Conservation (phyloP, 2,797 vertebrate species). For the Pipistrellus nathusii region DNA sequence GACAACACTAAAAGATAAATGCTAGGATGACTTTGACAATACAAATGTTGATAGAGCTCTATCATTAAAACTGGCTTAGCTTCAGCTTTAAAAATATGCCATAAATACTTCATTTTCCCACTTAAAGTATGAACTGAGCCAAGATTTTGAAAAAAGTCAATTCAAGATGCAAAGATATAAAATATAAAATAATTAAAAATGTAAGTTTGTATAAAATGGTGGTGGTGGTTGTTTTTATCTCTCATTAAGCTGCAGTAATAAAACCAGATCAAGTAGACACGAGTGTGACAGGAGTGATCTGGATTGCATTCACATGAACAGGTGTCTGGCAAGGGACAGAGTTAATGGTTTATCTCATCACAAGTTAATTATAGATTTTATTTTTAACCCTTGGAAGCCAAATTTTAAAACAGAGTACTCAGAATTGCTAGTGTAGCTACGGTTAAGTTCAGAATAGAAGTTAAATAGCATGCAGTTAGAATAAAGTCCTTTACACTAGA, state of each 20-base stretch:
- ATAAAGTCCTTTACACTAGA: slow-evolving; percentile 35
- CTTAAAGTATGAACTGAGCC: slow-evolving; percentile 55
- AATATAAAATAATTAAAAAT: slow-evolving; percentile 49
- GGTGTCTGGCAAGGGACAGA: slow-evolving; percentile 58
- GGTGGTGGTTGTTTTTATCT: slow-evolving; percentile 14
- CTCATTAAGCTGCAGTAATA: slow-evolving; percentile 57
- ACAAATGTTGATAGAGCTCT: slow-evolving; percentile 68
- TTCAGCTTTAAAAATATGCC: slow-evolving; percentile 70
- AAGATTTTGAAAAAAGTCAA: slow-evolving; percentile 58
- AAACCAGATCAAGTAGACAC: not conserved
- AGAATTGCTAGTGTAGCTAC: slow-evolving; percentile 53
- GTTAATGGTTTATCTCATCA: slow-evolving; percentile 59
- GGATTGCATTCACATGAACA: slow-evolving; percentile 3
- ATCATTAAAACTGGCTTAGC: slow-evolving; percentile 70
- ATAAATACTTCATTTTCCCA: slow-evolving; percentile 64
- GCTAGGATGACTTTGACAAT: slow-evolving; percentile 82
- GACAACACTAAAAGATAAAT: slow-evolving; percentile 86
- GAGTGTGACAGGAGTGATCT: not conserved
- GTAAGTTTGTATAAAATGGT: not conserved
- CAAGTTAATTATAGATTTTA: slow-evolving; percentile 57
- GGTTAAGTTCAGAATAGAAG: slow-evolving; percentile 65
- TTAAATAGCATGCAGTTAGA: slow-evolving; percentile 55
- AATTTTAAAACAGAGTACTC: slow-evolving; percentile 67
- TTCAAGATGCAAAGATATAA: slow-evolving; percentile 33
- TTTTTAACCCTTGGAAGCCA: slow-evolving; percentile 47